Evolutionary conservation across 2,113 vertebrate species (phyloP).

Genomic region (Chinchilla lanigera): DNA sequence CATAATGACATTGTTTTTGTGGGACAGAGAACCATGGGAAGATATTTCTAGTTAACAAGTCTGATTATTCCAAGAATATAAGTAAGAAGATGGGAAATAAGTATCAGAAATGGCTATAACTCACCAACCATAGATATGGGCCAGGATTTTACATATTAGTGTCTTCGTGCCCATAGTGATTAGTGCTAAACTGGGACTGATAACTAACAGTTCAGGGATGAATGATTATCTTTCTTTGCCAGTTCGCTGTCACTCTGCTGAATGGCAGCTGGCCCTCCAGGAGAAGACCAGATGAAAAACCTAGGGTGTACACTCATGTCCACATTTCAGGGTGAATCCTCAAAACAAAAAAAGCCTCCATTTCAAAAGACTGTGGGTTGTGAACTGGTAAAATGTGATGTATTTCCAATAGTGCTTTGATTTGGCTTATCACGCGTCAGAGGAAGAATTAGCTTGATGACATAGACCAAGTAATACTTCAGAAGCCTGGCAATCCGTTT

Average conservation of each 20-base stretch:
- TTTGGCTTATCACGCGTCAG: not conserved
- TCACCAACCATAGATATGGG: not conserved
- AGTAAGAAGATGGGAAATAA: not conserved
- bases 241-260: not conserved
- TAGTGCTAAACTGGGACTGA: not conserved
- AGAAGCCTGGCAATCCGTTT: not conserved
- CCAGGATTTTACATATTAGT: constrained; percentile 14
- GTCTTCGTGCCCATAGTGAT: not conserved
- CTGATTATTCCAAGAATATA: not conserved
- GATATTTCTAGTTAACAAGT: not conserved
- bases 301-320: not conserved
- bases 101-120: not conserved
- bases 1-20: not conserved
- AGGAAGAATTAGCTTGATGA: not conserved
- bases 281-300: not conserved
- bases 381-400: not conserved
- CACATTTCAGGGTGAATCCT: not conserved
- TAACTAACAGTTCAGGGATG: not conserved
- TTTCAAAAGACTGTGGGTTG: not conserved
- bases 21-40: not conserved
- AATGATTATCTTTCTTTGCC: not conserved
- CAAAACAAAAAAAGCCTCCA: not conserved
- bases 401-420: not conserved
- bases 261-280: not conserved
- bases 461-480: not conserved